A percentile compares a stretch with the other conserved stretches of the same genome.
Conservation (phyloP, 2,888 invertebrate genomes). For the Amphipoea oculea region DNA sequence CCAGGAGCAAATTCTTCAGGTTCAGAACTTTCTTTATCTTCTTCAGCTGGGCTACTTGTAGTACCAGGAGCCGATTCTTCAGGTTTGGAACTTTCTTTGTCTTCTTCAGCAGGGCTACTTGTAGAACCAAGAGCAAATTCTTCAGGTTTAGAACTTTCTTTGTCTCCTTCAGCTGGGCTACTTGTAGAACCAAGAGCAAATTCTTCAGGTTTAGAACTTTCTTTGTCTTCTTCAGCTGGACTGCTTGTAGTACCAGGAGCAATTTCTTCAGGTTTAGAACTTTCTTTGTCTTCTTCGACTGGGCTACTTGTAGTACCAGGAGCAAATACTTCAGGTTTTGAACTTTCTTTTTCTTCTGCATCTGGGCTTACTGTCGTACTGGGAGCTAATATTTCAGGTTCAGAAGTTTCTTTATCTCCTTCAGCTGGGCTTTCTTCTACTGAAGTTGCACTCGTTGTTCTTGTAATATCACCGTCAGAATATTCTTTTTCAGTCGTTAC, state of each 20-base stretch:
- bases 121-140: background rate
- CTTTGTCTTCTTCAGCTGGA: conserved; percentile 59
- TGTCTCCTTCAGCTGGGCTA: conserved; percentile 33
- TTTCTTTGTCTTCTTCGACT: conserved; percentile 44
- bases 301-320: conserved; percentile 32
- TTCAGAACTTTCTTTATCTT: conserved; percentile 31
- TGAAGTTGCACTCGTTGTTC: conserved; percentile 63
- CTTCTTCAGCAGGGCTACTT: background rate
- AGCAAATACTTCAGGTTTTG: conserved; percentile 47
- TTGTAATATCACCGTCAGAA: conserved; percentile 44
- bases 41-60: conserved; percentile 48
- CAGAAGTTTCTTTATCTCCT: conserved; percentile 45
- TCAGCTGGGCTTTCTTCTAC: conserved; percentile 65
- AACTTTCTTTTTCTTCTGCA: conserved; percentile 41
- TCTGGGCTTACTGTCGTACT: conserved; percentile 30
- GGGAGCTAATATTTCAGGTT: conserved; percentile 25
- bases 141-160: conserved; percentile 56
- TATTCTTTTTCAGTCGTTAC: conserved; percentile 50
- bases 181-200: conserved; percentile 20
- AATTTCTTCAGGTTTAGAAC: conserved; percentile 2
- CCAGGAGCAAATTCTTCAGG: background rate
- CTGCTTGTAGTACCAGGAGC: conserved; percentile 26
- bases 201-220: conserved; percentile 30
- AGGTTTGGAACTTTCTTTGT: conserved; percentile 12
- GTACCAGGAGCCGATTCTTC: background rate